A percentile compares a stretch with the other conserved stretches of the same genome.
phyloP scores from a whole-genome alignment of 2,797 vertebrate genomes.

The Sebastes vulpes region DNA sequence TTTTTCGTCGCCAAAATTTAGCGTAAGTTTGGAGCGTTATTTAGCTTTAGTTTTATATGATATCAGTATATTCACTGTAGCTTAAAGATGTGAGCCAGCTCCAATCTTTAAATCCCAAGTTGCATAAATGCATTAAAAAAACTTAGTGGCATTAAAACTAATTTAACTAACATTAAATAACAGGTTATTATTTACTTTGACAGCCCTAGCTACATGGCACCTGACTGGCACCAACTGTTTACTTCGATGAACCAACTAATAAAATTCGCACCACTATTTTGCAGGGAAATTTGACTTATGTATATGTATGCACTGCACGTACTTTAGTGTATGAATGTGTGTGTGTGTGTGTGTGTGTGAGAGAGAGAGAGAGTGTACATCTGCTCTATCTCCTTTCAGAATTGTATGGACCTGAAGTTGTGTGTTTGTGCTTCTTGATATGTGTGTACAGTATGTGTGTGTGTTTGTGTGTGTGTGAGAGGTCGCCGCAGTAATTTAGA shows the following conservation, averaged over 20 bases:
- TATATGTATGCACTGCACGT: neutral
- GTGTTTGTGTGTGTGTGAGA: neutral
- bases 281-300: neutral
- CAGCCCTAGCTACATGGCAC: neutral
- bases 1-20: too few species aligned
- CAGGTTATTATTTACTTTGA: too few species aligned
- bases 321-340: neutral
- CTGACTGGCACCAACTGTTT: neutral
- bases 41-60: too few species aligned
- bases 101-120: too few species aligned
- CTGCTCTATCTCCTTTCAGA: neutral
- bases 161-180: too few species aligned
- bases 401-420: neutral
- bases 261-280: neutral
- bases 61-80: too few species aligned
- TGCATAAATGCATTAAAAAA: too few species aligned
- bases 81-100: too few species aligned
- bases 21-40: too few species aligned
- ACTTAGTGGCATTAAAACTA: too few species aligned
- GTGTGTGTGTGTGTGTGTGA: neutral
- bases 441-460: neutral
- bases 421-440: neutral
- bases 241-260: neutral
- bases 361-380: neutral
- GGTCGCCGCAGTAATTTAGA: slow-evolving; percentile 6